Evolutionary conservation across 2,888 invertebrate genomes (phyloP), one percentile per base, ranked within the genome.

Genomic region (Tachystola acroxantha): DNA sequence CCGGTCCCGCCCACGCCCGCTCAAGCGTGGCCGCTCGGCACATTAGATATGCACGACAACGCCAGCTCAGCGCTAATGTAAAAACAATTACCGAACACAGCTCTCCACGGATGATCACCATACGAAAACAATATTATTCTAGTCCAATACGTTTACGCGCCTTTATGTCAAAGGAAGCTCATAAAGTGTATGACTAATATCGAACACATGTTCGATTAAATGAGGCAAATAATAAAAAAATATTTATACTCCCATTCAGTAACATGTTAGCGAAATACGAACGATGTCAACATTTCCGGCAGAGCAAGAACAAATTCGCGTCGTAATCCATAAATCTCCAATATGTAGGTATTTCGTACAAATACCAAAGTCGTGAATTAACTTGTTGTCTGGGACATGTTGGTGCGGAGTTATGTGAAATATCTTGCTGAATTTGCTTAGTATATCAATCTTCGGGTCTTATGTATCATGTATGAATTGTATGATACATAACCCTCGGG

Each of bases 221-320:
- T 42, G 44, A 48, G 42, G 42, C 44, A 48, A 48, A 45, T 43
- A 47, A 53, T 46, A 39, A 48, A 45, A n/a, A 40, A 39, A 34
- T 45, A 44, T 40, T 43, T 46, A 43, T 34, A 36, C 37, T 28
- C 14, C 10, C 37, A 12, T 39, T 24, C 32, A 34, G 27, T 35
- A 37, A 42, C 39, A 25, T 34, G 42, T 43, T 39, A 37, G 46
- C 48, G 36, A 48, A 53, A 47, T 48, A 40, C 45, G 43, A 4
- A 38, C 38, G 33, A 37, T 47, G 53, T 52, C 45, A 41, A 49
- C 48, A 42, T 39, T 39, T 50, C 39, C 40, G 40, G 29, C 35
- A n/a, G 40, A 29, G 39, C 32, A 31, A 37, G 24, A 43, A 40
- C 45, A 45, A 46, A 36, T 40, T 40, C 39, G 35, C 36, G 28